Evolutionary conservation across 2,888 invertebrate species (phyloP).

Genomic region (Athalia circularis): DNA sequence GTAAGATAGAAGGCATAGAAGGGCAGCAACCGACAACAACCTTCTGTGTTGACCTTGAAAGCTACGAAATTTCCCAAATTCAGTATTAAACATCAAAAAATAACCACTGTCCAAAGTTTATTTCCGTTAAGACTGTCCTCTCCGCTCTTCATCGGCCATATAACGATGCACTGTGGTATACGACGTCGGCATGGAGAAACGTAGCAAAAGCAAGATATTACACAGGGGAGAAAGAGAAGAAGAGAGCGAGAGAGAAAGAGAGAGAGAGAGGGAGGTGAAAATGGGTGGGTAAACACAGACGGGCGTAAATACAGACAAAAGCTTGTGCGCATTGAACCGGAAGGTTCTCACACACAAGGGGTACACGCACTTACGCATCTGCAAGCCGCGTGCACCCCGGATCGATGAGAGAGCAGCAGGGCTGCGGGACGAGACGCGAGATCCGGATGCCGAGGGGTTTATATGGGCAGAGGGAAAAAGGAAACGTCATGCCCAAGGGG

Average conservation of each 20-base stretch:
- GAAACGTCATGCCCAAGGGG: constrained; percentile 42
- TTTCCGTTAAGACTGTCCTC: too few relatives aligned
- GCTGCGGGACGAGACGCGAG: constrained; percentile 54
- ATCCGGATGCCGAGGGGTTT: constrained; percentile 48
- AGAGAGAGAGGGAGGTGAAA: constrained; percentile 46
- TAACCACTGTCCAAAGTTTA: too few relatives aligned
- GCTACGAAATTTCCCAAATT: too few relatives aligned
- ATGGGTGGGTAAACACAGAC: neutral
- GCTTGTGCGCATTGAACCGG: constrained; percentile 39
- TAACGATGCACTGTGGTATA: too few relatives aligned
- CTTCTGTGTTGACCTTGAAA: too few relatives aligned
- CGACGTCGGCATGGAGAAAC: constrained; percentile 38
- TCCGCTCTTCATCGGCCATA: too few relatives aligned
- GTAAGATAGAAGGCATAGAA: too few relatives aligned
- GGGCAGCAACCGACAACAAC: too few relatives aligned
- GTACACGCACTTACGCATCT: constrained; percentile 47
- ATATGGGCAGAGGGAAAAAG: constrained; percentile 55
- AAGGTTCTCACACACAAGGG: constrained; percentile 38
- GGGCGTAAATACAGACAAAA: neutral
- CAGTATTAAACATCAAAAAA: too few relatives aligned
- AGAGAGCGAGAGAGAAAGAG: constrained; percentile 46
- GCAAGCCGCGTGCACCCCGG: constrained; percentile 62
- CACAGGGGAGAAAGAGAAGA: neutral
- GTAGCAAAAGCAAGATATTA: neutral
- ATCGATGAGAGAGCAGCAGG: constrained; percentile 60